Base-by-base conservation (phyloP, 2,797 vertebrate species). In the Sebastes oblongus region DNA sequence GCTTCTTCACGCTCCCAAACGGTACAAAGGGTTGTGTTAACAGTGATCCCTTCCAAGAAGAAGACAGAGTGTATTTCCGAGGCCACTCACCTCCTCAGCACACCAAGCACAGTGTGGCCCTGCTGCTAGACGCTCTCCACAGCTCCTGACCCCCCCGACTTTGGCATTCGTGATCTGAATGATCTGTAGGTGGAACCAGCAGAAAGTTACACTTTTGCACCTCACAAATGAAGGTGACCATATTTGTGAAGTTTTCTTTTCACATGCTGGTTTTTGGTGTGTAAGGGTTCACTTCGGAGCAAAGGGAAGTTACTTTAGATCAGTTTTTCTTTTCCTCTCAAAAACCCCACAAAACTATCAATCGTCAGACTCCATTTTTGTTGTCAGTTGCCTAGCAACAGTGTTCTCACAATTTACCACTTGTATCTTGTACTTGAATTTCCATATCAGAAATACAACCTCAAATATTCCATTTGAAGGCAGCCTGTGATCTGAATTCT, bases 1-100 rank as follows among this genome's bases (percentile, higher is more conserved):
- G 25, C 10, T 46, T 58, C 36, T 66, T 58, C 18, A 0, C 50
- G 25, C 6, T 25, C 18, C 25, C 61, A 42, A 29, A 66, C 50
- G n/a, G 22, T 4, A 32, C 11, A 20, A 18, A 4, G 61, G 20
- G 32, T 14, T 59, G 29, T 34, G 18, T 64, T 67, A 27, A 39
- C 58, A 36, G 56, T 0, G 66, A 69, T 60, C 36, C 12, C 22
- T 58, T 32, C 7, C 3, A 60, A 71, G 60, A 75, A 50, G 16
- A 61, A 80, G 62, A 55, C 56, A 14, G 18, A 32, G 24, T 58
- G 52, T 55, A 27, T 75, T 78, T 85, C 72, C 2, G 1, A 78
- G 80, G 83, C 60, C 74, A 55, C 82, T 90, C 82, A 75, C 79
- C 84, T 86, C 67, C 54, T 84, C 80, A 68, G 75, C 56, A 27